These are phyloP conservation scores for Halictus quadricinctus DNA, from an alignment of 2,888 invertebrate species.

Conservation along the genomic window DNA sequence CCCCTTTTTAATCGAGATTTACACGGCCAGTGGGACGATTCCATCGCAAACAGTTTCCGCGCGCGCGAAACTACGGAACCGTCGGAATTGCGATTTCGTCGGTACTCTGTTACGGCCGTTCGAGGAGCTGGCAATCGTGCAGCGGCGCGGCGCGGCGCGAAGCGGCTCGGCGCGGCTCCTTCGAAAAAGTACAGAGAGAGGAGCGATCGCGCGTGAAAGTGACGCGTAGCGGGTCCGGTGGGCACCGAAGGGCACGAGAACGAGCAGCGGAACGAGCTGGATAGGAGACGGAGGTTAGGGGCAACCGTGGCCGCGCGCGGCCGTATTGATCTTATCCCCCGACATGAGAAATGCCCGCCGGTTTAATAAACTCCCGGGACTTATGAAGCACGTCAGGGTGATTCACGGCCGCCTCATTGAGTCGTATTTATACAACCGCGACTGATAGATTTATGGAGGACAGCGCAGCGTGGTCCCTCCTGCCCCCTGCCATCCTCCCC, in stretches of 20 bases:
- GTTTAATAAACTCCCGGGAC: conserved; percentile 83
- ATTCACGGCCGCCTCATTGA: conserved; percentile 83
- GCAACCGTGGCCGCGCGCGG: conserved; percentile 80
- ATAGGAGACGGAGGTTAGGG: conserved; percentile 75
- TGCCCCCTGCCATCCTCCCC: conserved; percentile 63
- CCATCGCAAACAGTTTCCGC: background rate
- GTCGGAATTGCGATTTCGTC: background rate
- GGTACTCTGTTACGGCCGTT: background rate
- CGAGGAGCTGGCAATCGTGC: background rate
- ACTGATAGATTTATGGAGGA: conserved; percentile 83
- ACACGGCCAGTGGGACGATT: conserved; percentile 1
- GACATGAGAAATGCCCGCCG: conserved; percentile 83
- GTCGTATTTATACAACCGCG: conserved; percentile 83
- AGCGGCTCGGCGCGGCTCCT: background rate
- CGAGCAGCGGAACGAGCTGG: conserved; percentile 62
- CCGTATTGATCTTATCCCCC: conserved; percentile 83
- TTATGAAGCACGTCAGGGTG: conserved; percentile 83
- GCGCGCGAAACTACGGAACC: background rate
- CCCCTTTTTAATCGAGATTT: conserved; percentile 18
- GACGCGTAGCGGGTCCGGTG: conserved; percentile 40
- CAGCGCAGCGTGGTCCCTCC: conserved; percentile 81
- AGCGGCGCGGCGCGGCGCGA: background rate
- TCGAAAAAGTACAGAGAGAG: conserved; percentile 25
- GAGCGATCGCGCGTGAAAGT: conserved; percentile 37
- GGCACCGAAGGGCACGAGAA: conserved; percentile 61